Evolutionary conservation across 2,797 vertebrate genomes (phyloP), one percentile per base, ranked within the genome.

Genomic region (Harpagifer antarcticus): DNA sequence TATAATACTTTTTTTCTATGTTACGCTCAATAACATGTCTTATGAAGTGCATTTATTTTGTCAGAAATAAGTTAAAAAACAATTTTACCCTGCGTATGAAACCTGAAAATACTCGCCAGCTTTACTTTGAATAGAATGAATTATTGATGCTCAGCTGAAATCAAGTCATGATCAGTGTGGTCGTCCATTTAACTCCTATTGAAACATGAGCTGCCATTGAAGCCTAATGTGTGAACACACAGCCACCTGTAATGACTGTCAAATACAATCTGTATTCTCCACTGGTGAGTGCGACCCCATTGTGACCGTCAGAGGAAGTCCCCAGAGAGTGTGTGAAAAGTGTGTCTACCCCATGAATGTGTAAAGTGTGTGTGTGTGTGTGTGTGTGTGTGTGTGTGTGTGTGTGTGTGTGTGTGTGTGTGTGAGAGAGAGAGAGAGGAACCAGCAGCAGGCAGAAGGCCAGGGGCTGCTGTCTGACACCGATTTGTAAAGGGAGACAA

Each of bases 401-500:
- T 83, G 79, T 23, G 23, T 82, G 13, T 23, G 78, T 70, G 81
- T 84, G 85, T 82, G 13, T 23, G 45, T 0, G 48, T 23, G 20
- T 23, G 20, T 23, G n/a, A n/a, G 20, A 23, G 13, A 3, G n/a
- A 9, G 49, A 9, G 52, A 7, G 14, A 9, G 54, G 74, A 69
- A 69, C 65, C 57, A 67, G 86, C 86, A 88, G 87, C 86, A 88
- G 91, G 92, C 94, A 95, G 91, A 92, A 94, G 95, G 93, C 90
- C 88, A 85, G 90, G 71, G 81, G 69, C 92, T 92, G 94, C 73
- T 94, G 93, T 95, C 94, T 95, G 93, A 94, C 94, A 95, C 93
- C 93, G 94, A 95, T 95, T 95, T 95, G 94, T 94, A 93, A 94
- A 93, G 79, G 83, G 87, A 92, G 91, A 93, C 93, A 95, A 94